These are phyloP conservation scores for Orycteropus afer DNA, from an alignment of 2,113 vertebrate species.

Conservation along the genomic window DNA sequence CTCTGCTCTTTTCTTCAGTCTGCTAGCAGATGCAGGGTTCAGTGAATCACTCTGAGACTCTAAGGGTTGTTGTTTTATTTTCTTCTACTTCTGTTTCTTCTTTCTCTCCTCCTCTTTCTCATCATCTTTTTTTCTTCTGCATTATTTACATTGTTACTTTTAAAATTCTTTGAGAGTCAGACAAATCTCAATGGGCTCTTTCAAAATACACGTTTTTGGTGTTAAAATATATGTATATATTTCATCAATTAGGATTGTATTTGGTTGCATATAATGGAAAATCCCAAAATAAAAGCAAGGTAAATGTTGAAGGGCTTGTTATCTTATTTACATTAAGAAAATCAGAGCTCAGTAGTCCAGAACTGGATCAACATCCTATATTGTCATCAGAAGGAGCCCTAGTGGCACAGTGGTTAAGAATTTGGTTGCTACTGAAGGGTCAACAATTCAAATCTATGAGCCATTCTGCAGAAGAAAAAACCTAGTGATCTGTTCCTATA, in stretches of 20 bases:
- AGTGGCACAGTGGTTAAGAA: too few species aligned
- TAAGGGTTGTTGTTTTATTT: neutral
- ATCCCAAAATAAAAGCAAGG: neutral
- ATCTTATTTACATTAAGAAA: neutral
- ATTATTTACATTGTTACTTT: neutral
- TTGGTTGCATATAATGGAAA: neutral
- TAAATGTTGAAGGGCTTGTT: neutral
- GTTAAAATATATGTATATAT: neutral
- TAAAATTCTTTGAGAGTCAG: neutral
- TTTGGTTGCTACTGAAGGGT: too few species aligned
- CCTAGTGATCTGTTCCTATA: too few species aligned
- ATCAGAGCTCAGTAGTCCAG: neutral
- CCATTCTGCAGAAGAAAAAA: too few species aligned
- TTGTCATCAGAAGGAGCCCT: neutral
- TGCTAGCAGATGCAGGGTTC: neutral
- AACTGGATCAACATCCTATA: neutral
- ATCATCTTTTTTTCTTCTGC: neutral
- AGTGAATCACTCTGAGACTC: neutral
- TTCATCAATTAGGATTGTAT: neutral
- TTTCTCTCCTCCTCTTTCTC: neutral
- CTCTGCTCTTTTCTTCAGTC: neutral
- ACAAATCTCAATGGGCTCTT: neutral
- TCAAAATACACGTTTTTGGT: neutral
- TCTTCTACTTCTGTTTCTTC: rapidly evolving
- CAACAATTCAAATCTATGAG: too few species aligned